Conservation (phyloP, 2,888 invertebrate species). For the Caenorhabditis sp. region DNA sequence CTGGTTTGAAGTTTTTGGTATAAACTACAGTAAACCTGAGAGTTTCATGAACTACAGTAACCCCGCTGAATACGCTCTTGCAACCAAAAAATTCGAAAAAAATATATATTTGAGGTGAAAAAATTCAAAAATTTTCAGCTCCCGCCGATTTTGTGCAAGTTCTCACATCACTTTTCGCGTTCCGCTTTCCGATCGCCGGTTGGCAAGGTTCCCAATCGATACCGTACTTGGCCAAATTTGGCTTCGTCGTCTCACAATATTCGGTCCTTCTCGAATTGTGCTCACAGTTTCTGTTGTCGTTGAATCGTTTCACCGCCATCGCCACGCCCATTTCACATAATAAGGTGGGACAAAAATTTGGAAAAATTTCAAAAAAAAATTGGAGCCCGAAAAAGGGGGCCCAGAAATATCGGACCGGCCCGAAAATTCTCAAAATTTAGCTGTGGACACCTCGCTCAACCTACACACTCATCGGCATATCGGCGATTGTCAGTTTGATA, state of each 20-base stretch:
- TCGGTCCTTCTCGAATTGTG: constrained; percentile 43
- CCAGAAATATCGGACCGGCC: too few relatives aligned
- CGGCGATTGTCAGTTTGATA: constrained; percentile 23
- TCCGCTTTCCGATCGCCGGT: constrained; percentile 45
- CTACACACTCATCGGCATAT: constrained; percentile 18
- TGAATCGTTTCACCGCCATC: constrained; percentile 46
- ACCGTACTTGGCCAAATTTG: constrained; percentile 41
- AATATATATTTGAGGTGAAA: too few relatives aligned
- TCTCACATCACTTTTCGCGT: constrained; percentile 35
- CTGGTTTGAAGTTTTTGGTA: too few relatives aligned
- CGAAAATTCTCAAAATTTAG: constrained; percentile 7
- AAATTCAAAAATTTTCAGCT: too few relatives aligned
- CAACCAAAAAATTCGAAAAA: too few relatives aligned
- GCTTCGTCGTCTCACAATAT: constrained; percentile 46
- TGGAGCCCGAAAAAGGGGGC: too few relatives aligned
- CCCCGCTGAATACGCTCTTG: too few relatives aligned
- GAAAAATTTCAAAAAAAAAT: too few relatives aligned
- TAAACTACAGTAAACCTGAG: too few relatives aligned
- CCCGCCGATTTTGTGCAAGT: constrained; percentile 49
- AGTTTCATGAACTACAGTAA: too few relatives aligned
- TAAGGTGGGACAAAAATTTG: too few relatives aligned
- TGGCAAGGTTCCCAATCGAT: constrained; percentile 30
- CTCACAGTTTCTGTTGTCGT: constrained; percentile 39
- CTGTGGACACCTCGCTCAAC: constrained; percentile 38
- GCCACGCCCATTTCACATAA: constrained; percentile 41